Evolutionary conservation across 1,140 invertebrate genomes (phyloP), one percentile per base, ranked within the genome.

Genomic region (Brevipalpus yothersi): DNA sequence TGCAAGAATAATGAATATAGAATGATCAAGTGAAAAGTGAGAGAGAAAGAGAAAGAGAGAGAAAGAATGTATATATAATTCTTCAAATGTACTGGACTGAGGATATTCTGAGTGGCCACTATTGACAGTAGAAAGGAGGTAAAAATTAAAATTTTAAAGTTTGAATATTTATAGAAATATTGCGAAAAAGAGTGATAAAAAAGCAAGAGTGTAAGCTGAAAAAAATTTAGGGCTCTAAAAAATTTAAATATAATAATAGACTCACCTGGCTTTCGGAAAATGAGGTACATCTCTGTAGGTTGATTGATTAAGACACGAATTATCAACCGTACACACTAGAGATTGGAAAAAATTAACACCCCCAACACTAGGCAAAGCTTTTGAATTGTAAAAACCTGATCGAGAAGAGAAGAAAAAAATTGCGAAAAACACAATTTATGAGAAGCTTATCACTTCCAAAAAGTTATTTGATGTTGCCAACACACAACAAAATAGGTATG

Each of bases 271-370:
- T 49, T 63, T 60, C 10, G 62, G 63, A 58, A 67, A 67, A 1
- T 58, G 53, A 41, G 66, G 66, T 11, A 67, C 62, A 56, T 67
- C 65, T 58, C 63, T 55, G 43, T 62, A 67, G 17, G 59, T 40
- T 0, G 58, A 58, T 21, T 43, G 31, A 60, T 67, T 67, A 19
- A 65, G 51, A 51, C 66, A 67, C 12, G 65, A 60, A 42, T 66
- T 66, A 47, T 67, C 66, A 13, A 67, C 61, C 54, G 66, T 66
- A 53, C 66, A 67, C n/a, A 67, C 63, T 42, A 66, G 45, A n/a
- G 64, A 65, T 53, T 67, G 66, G 10, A 67, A 41, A 45, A 67
- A 63, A 41, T 65, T 64, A 17, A 67, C 61, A 9, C 60, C 57
- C 12, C 66, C 66, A 15, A 66, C 65, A n/a, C 63, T 65, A 11